Conservation (phyloP, 2,113 vertebrate genomes). For the Chaetodon auriga region DNA sequence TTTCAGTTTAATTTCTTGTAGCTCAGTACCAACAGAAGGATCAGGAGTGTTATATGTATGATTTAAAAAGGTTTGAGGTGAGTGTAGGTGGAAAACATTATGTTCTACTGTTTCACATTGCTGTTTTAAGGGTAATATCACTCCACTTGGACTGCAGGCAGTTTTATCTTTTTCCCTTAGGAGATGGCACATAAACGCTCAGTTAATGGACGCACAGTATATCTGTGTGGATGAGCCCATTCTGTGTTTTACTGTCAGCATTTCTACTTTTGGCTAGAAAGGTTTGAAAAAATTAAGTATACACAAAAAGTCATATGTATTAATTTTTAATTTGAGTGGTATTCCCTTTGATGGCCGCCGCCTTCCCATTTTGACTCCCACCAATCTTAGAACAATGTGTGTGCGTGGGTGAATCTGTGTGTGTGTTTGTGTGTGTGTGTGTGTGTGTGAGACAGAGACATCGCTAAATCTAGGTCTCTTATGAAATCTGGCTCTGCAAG, state of each 20-base stretch:
- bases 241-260: neutral
- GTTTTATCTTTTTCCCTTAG: neutral
- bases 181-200: slow-evolving; percentile 1
- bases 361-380: slow-evolving; percentile 14
- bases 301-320: neutral
- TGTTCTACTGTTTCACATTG: slow-evolving; percentile 6
- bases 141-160: neutral
- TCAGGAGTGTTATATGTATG: neutral
- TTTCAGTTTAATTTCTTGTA: neutral
- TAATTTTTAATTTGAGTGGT: slow-evolving; percentile 10
- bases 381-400: slow-evolving; percentile 19
- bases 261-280: slow-evolving; percentile 4
- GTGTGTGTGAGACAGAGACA: slow-evolving; percentile 13
- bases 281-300: neutral
- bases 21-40: neutral
- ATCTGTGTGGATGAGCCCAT: neutral
- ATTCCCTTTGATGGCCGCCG: slow-evolving; percentile 11
- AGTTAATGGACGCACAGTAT: neutral
- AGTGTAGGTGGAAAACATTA: slow-evolving; percentile 17
- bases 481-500: slow-evolving; percentile 67
- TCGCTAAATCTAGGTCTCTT: slow-evolving; percentile 74
- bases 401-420: slow-evolving; percentile 8
- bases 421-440: slow-evolving; percentile 6
- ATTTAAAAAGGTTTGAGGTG: slow-evolving; percentile 1
- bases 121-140: neutral